Conservation (phyloP, 1,140 invertebrate genomes). For the Lasioglossum albipes region DNA sequence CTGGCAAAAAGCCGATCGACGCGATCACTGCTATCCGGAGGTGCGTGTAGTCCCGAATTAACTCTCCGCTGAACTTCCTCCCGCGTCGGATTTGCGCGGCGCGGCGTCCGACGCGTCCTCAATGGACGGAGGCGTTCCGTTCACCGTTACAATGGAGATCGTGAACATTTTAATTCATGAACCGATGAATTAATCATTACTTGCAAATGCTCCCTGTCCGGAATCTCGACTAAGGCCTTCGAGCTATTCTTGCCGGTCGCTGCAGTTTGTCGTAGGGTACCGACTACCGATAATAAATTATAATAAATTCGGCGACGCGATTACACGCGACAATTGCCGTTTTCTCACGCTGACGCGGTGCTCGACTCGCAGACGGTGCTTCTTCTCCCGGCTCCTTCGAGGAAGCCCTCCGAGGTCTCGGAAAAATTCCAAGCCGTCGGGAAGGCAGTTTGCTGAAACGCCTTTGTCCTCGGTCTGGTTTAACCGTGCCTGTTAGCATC, state of each 20-base stretch:
- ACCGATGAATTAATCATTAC: conserved; percentile 65
- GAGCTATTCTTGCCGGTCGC: conserved; percentile 51
- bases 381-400: neutral
- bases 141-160: conserved; percentile 67
- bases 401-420: neutral
- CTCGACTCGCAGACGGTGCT: neutral
- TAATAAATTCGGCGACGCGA: conserved; percentile 40
- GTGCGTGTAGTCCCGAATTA: conserved; percentile 47
- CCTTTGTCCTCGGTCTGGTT: neutral
- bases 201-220: conserved; percentile 59
- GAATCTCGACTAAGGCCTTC: conserved; percentile 57
- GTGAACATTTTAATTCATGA: conserved; percentile 68
- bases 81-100: conserved; percentile 46
- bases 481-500: too few species aligned
- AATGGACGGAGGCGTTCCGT: conserved; percentile 47
- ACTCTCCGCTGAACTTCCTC: conserved; percentile 51
- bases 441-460: neutral
- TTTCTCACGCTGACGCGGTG: neutral
- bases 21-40: neutral
- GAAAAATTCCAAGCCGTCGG: neutral
- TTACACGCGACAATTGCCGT: conserved; percentile 28
- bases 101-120: conserved; percentile 28
- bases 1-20: too few species aligned
- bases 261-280: conserved; percentile 48
- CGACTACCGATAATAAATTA: conserved; percentile 35